phyloP scores from a whole-genome alignment of 2,888 invertebrate species.

The Morpho achilles region DNA sequence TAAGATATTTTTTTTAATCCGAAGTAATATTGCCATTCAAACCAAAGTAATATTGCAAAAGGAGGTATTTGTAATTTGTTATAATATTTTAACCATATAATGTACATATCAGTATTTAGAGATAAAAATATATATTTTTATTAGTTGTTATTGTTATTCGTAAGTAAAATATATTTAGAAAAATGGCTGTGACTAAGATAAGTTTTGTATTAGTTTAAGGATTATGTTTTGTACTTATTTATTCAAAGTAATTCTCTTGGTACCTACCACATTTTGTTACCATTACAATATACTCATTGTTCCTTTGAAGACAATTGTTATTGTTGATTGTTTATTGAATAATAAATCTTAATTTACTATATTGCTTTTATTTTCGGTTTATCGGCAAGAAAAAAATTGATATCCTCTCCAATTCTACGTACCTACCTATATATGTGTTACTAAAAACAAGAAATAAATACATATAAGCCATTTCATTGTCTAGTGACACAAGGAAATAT shows the following conservation, averaged over 20 bases:
- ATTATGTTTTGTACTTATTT: conserved; percentile 14
- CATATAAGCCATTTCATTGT: no score
- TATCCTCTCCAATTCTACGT: no score
- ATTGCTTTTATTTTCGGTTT: no score
- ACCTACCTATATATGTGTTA: no score
- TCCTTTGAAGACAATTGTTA: not conserved
- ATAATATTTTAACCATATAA: not conserved
- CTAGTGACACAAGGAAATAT: no score
- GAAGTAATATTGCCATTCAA: conserved; percentile 25
- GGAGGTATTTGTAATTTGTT: not conserved
- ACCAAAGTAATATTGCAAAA: conserved; percentile 26
- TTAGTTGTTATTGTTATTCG: conserved; percentile 1
- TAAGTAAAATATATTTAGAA: conserved; percentile 7
- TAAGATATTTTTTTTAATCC: not conserved
- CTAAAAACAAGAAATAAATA: no score
- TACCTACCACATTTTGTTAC: conserved; percentile 10
- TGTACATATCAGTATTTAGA: conserved; percentile 31
- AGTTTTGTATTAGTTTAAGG: conserved; percentile 8
- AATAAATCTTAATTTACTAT: no score
- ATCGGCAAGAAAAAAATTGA: no score
- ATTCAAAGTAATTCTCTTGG: conserved; percentile 2
- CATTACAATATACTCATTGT: conserved; percentile 10
- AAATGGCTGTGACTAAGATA: conserved; percentile 32
- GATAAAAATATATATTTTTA: conserved; percentile 7
- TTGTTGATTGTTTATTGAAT: not conserved